Percentiles rank a stretch among this genome's conserved stretches.
phyloP scores from a whole-genome alignment of 2,113 vertebrate genomes.

The Dissostichus mawsoni region DNA sequence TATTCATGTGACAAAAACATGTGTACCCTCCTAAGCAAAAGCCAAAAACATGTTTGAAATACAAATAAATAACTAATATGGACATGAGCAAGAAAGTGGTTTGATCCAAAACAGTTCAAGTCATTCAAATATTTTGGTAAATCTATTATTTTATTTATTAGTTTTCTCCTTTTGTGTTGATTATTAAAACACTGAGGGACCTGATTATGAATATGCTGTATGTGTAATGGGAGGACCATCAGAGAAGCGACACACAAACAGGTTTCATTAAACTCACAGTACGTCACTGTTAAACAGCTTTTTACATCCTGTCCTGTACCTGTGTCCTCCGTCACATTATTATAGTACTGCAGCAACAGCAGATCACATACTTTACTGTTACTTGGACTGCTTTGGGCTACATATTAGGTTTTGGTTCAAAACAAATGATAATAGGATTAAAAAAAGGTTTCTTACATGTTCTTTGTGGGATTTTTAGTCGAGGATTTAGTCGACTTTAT shows the following conservation, averaged over 20 bases:
- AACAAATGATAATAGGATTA: conserved; percentile 6
- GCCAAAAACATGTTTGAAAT: conserved; percentile 19
- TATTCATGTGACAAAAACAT: conserved; percentile 30
- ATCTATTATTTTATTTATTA: conserved; percentile 35
- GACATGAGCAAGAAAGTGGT: conserved; percentile 80
- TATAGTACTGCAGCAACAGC: too few relatives aligned
- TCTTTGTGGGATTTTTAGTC: background rate
- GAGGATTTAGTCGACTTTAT: too few relatives aligned
- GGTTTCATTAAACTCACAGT: conserved; percentile 5
- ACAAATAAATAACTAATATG: conserved; percentile 79
- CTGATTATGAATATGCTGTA: background rate
- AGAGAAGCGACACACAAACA: conserved; percentile 6
- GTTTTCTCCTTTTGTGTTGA: background rate
- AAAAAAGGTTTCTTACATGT: conserved; percentile 1
- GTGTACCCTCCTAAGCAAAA: conserved; percentile 19
- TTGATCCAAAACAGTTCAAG: conserved; percentile 84
- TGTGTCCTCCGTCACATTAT: too few relatives aligned
- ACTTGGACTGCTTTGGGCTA: background rate
- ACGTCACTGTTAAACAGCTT: background rate
- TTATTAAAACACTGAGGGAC: conserved; percentile 22
- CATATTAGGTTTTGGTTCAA: conserved; percentile 10
- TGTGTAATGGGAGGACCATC: background rate
- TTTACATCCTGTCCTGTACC: too few relatives aligned
- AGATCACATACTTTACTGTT: background rate
- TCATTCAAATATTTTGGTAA: conserved; percentile 67